phyloP scores from a whole-genome alignment of 2,113 vertebrate species.

The Oryctolagus cuniculus region DNA sequence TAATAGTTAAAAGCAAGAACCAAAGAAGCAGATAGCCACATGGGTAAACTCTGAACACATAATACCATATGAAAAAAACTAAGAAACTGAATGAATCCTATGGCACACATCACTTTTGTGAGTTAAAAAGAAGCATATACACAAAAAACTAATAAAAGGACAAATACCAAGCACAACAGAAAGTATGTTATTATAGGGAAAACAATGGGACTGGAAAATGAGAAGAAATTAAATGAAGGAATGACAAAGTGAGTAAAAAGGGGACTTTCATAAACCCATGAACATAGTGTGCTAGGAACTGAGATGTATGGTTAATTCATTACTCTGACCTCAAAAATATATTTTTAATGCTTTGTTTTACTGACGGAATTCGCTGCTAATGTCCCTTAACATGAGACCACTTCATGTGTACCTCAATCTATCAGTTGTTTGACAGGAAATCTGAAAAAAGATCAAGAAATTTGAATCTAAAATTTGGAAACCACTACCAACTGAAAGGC shows the following conservation, averaged over 20 bases:
- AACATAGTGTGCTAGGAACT: not conserved
- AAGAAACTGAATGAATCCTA: not conserved
- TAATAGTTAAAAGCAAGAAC: not conserved
- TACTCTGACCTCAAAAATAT: not conserved
- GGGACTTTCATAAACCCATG: not conserved
- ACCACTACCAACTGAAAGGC: not conserved
- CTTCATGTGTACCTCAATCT: not conserved
- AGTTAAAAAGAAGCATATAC: not conserved
- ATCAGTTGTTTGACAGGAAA: not conserved
- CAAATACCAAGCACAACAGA: not conserved
- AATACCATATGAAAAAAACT: not conserved
- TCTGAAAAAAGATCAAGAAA: not conserved
- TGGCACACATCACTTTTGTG: not conserved
- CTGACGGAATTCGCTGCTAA: not conserved
- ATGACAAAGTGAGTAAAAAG: not conserved
- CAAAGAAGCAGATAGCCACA: not conserved
- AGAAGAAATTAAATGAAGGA: not conserved
- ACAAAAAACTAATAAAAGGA: not conserved
- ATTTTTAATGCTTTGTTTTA: not conserved
- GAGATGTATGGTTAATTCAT: not conserved
- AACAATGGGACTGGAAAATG: not conserved
- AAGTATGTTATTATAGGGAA: not conserved
- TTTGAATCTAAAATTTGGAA: slow-evolving; percentile 20
- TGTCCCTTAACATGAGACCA: not conserved
- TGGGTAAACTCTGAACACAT: not conserved